phyloP scores from a whole-genome alignment of 2,888 invertebrate genomes.

The Strigamia crassipes region DNA sequence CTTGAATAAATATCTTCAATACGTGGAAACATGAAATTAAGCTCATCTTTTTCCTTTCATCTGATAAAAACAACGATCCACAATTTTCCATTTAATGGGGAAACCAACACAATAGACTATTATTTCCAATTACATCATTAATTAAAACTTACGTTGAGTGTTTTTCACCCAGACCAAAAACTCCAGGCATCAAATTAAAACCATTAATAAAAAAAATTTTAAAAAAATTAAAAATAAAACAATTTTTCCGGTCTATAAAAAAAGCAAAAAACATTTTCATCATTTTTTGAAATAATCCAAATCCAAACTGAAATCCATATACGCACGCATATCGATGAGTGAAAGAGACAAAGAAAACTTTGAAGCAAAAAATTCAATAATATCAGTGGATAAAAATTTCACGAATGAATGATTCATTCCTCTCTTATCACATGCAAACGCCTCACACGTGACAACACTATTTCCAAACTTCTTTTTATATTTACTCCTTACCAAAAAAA shows the following conservation, averaged over 20 bases:
- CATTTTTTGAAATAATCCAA: too few species aligned
- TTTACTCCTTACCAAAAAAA: background rate
- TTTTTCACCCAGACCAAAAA: background rate
- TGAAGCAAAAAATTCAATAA: background rate
- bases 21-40: background rate
- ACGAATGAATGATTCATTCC: conserved; percentile 19
- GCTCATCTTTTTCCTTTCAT: background rate
- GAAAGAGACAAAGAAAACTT: background rate
- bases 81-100: background rate
- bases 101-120: background rate
- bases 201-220: background rate
- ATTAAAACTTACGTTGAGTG: background rate
- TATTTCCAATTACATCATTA: conserved; percentile 23
- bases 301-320: background rate
- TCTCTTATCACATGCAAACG: background rate
- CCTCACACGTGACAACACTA: background rate
- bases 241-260: background rate
- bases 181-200: background rate
- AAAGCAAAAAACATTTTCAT: background rate
- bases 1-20: background rate
- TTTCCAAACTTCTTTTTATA: background rate
- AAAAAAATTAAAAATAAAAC: background rate
- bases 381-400: conserved; percentile 7
- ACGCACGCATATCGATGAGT: background rate
- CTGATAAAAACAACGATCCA: background rate